Percentiles rank a stretch among this genome's conserved stretches.
Conservation (phyloP, 2,888 invertebrate species). For the Epirrhoe alternata region DNA sequence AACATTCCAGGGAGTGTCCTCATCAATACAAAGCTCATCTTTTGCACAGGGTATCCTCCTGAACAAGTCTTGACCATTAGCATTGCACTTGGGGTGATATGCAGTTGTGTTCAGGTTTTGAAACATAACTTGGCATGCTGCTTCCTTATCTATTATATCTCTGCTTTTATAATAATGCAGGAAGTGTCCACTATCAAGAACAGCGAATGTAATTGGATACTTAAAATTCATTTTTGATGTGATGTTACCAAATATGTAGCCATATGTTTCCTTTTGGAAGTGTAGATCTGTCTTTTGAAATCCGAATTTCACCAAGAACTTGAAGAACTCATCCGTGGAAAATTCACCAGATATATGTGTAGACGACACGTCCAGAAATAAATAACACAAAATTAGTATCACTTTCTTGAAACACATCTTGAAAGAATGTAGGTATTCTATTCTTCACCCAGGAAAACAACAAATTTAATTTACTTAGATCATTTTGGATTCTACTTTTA, state of each 20-base stretch:
- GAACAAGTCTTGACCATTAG: conserved; percentile 90
- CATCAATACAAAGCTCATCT: conserved; percentile 92
- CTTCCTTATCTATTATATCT: conserved; percentile 85
- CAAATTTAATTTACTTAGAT: not conserved
- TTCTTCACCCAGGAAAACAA: conserved; percentile 6
- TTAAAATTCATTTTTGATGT: conserved; percentile 89
- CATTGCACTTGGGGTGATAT: conserved; percentile 93
- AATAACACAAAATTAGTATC: conserved; percentile 60
- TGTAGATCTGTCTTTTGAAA: conserved; percentile 97
- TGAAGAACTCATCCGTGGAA: conserved; percentile 90
- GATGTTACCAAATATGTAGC: conserved; percentile 98
- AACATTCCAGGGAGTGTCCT: conserved; percentile 93
- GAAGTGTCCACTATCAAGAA: conserved; percentile 95
- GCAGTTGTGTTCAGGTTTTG: conserved; percentile 91
- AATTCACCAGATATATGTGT: conserved; percentile 77
- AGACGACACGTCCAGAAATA: conserved; percentile 59
- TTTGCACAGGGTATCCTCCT: conserved; percentile 93
- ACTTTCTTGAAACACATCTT: conserved; percentile 68
- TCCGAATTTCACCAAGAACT: conserved; percentile 97
- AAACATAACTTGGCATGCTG: conserved; percentile 95
- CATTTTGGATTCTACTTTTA: conserved; percentile 3
- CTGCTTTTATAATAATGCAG: conserved; percentile 95
- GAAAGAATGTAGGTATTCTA: conserved; percentile 45
- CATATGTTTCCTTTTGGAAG: conserved; percentile 93
- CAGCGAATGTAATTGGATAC: conserved; percentile 92